phyloP scores from a whole-genome alignment of 2,797 vertebrate genomes.

The Nyctibius grandis region DNA sequence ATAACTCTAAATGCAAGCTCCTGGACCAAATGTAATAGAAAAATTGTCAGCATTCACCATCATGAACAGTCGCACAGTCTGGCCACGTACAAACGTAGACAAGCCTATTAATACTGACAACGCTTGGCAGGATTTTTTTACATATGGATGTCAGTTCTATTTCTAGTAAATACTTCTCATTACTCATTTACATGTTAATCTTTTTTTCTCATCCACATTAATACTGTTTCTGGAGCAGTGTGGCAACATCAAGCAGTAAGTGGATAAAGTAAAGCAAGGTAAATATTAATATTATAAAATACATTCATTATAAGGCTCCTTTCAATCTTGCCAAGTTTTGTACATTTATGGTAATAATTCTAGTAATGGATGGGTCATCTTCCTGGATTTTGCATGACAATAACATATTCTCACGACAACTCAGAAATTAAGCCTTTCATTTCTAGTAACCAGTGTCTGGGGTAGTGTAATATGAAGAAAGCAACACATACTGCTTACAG shows the following conservation, averaged over 20 bases:
- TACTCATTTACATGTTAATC: background rate
- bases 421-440: background rate
- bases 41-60: background rate
- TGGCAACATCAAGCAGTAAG: background rate
- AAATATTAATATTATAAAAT: background rate
- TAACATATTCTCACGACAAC: background rate
- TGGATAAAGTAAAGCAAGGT: background rate
- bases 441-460: background rate
- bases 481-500: background rate
- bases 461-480: background rate
- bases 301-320: background rate
- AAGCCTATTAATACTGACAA: constrained; percentile 2
- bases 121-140: background rate
- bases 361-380: background rate
- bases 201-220: background rate
- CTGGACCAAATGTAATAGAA: background rate
- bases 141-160: background rate
- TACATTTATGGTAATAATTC: background rate
- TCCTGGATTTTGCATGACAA: background rate
- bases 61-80: background rate
- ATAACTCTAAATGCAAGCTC: background rate
- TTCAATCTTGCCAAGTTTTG: background rate
- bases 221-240: background rate
- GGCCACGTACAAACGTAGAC: background rate
- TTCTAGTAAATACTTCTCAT: constrained; percentile 12